Evolutionary conservation across 2,888 invertebrate genomes (phyloP), one percentile per base, ranked within the genome.

Genomic region (Didymodactylos carnosus): DNA sequence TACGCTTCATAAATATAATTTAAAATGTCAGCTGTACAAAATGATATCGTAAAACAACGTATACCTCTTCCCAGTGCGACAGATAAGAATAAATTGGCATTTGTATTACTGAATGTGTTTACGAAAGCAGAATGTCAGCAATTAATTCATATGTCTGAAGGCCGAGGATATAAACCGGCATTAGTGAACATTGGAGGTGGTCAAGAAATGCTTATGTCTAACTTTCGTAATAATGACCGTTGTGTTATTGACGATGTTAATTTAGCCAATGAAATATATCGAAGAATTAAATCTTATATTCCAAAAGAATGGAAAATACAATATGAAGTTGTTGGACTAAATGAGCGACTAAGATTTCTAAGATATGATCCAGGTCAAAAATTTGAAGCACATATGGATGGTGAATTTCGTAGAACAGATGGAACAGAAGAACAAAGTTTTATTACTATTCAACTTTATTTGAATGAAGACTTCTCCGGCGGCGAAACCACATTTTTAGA

Each of bases 321-420:
- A 6, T 69, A 76, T 62, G 69, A 74, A 73, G 77, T 78, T 16
- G 39, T 79, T 25, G 79, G 79, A 10, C 70, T 80, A 10, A 80
- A 80, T 76, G 80, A 80, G 77, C 79, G 80, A 46, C 73, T 79
- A 25, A 74, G 79, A 19, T 77, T 79, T 75, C 71, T 79, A 62
- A 73, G 78, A 3, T 80, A 80, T 71, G 77, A 80, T 23, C 77
- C 78, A 8, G 80, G 80, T 0, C 78, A 80, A 71, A 79, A 79
- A 39, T 80, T 80, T 74, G 77, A 76, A 29, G 77, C 78, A 10
- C 80, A 80, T 71, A 19, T 27, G 35, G 53, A 53, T 53, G 53
- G 53, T 11, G 19, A 14, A 19, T 53, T 29, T 19, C 7, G 0
- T 53, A 27, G 53, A 19, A 10, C 27, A 4, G 53, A 53, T 49